Evolutionary conservation across 64 coral and sea anemone genomes (phyloP), one percentile per base, ranked within the genome.

Genomic region (Stylophora pistillata): DNA sequence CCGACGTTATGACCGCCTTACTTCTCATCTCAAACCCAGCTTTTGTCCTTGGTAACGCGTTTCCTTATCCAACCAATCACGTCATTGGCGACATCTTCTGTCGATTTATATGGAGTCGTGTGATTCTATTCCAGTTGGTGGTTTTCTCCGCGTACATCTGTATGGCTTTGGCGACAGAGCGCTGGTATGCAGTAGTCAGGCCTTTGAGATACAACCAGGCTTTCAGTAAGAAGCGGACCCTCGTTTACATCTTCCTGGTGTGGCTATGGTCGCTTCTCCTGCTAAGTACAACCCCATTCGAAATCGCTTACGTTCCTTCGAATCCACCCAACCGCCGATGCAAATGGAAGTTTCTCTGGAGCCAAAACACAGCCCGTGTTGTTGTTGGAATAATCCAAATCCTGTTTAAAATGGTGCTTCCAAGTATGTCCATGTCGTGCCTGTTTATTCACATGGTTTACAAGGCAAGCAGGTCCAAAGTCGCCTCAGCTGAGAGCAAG

Each of bases 31-130:
- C 73, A 47, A 75, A 41, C 73, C 73, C 73, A 52, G 73, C 34
- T 52, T 52, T 75, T 41, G 73, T 41, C 5, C 33, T 75, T 7
- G 73, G 73, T 37, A 37, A 75, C 34, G 32, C 18, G 2, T 52
- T 75, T 77, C 74, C 74, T 77, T 56, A 56, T 77, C 74, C 74
- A 11, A 77, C 74, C 47, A 77, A 56, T 47, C 47, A 12, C 21
- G 52, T 56, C 11, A 47, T 55, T 4, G 74, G 74, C 4, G 74
- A 77, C 6, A 55, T 77, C 21, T 77, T 77, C n/a, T 77, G 74
- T n/a, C 74, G 74, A n/a, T 18, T 77, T 9, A 56, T 77, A 23
- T 75, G 73, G 73, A 75, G 73, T 21, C 33, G 73, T 10, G 33
- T 75, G 32, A 52, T 75, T 75, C 47, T 77, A 10, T 77, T 77